Evolutionary conservation across 2,113 vertebrate genomes (phyloP), one percentile per base, ranked within the genome.

Genomic region (Labeo catla): DNA sequence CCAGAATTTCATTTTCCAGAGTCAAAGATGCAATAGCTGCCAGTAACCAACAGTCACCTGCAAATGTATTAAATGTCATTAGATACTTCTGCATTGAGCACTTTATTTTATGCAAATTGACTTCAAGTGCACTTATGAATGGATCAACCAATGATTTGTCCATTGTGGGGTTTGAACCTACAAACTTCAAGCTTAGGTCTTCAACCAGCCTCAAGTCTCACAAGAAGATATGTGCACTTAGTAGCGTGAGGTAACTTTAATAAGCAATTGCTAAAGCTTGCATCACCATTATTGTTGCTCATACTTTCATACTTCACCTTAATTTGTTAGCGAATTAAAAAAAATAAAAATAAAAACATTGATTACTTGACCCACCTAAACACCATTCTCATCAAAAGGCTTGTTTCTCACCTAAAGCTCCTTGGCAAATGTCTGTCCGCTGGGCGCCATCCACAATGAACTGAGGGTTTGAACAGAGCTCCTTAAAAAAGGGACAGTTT

Each of bases 1-100:
- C 87, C 91, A 98, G 83, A 0, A 95, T 91, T 63, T 94, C 94
- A 87, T 96, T 92, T 87, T 96, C 95, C 36, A 98, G 93, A 0
- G 97, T 98, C 66, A 98, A 93, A 84, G 97, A 97, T 43, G 97
- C 97, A 5, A 98, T 96, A 50, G 97, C 97, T 3, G 97, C 96
- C 84, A 98, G 90, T 0, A 99, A 93, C 97, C 97, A 98, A 90
- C 97, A 98, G 92, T 98, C 97, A 74, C 97, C 97, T 98, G 92
- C 6, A 39, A 50, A 72, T 50, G 15, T 15, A 70, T 72, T 19
- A 85, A 39, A 68, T 39, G 23, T 8, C 2, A 59, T 78, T 19
- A 59, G 16, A 16, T 34, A 65, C 4, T 45, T 80, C 3, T 23
- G 36, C 77, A n/a, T 23, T n/a, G 19, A 61, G 16, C 34, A 45